Conservation (phyloP, 2,797 vertebrate species). For the Prunella strophiata region DNA sequence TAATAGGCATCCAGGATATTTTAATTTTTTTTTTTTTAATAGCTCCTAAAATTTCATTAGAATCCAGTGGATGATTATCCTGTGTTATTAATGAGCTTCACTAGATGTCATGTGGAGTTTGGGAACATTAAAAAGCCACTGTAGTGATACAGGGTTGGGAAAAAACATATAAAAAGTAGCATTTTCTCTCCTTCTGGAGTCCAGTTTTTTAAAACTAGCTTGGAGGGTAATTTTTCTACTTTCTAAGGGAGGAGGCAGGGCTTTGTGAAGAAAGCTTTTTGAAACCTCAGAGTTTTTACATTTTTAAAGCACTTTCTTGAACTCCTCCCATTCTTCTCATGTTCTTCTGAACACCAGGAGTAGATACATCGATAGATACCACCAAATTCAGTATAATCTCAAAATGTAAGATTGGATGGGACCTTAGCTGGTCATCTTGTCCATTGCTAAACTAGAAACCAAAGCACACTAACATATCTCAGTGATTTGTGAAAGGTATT, state of each 20-base stretch:
- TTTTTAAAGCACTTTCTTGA: background rate
- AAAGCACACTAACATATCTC: background rate
- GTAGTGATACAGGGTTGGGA: background rate
- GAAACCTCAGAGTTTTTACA: background rate
- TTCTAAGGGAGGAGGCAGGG: background rate
- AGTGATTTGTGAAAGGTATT: background rate
- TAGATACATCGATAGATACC: background rate
- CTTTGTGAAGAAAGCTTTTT: background rate
- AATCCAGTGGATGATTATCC: conserved; percentile 10
- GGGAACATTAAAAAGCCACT: background rate
- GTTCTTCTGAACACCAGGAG: background rate
- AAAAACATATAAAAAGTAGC: background rate
- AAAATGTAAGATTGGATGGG: background rate
- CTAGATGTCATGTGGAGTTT: background rate
- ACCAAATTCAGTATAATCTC: background rate
- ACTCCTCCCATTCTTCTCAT: background rate
- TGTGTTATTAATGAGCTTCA: conserved; percentile 13
- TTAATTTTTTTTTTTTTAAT: background rate
- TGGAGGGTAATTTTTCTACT: background rate
- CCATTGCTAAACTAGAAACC: background rate
- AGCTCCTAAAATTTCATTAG: conserved; percentile 25
- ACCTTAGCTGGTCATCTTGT: background rate
- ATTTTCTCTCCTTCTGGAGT: background rate
- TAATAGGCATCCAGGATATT: background rate
- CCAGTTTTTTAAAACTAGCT: background rate